Evolutionary conservation across 2,888 invertebrate genomes (phyloP).

Genomic region (Brenthis ino): DNA sequence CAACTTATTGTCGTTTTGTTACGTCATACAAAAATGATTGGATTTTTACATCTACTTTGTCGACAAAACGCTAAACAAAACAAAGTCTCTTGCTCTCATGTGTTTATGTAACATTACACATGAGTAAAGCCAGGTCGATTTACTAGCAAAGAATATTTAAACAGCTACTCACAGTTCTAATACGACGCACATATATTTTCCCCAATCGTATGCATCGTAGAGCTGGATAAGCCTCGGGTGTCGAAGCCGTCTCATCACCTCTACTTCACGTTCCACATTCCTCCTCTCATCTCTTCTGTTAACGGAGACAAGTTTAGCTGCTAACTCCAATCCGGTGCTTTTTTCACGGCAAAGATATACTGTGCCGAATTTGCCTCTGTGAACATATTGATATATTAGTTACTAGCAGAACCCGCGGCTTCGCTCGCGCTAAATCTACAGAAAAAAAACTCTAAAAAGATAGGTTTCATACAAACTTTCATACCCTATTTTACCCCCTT

Average conservation of each 20-base stretch:
- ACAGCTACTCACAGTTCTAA: slow-evolving; percentile 94
- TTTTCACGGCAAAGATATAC: slow-evolving; percentile 96
- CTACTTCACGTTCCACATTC: slow-evolving; percentile 97
- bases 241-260: slow-evolving; percentile 96
- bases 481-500: too few species aligned
- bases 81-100: too few species aligned
- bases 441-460: too few species aligned
- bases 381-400: slow-evolving; percentile 7
- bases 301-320: slow-evolving; percentile 96
- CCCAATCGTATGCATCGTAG: slow-evolving; percentile 97
- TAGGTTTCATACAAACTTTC: too few species aligned
- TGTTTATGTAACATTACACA: too few species aligned
- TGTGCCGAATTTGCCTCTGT: slow-evolving; percentile 98
- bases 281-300: slow-evolving; percentile 92
- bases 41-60: too few species aligned
- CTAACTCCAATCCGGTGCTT: slow-evolving; percentile 89
- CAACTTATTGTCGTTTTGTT: too few species aligned
- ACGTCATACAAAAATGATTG: too few species aligned
- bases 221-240: slow-evolving; percentile 98
- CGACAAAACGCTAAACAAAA: too few species aligned
- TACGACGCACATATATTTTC: slow-evolving; percentile 97
- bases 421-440: too few species aligned
- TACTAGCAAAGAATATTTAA: neutral
- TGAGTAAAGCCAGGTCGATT: neutral
- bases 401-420: neutral